Percentiles rank a stretch among this genome's conserved stretches.
Conservation (phyloP, 64 coral and sea anemone genomes). For the Actinia equina region DNA sequence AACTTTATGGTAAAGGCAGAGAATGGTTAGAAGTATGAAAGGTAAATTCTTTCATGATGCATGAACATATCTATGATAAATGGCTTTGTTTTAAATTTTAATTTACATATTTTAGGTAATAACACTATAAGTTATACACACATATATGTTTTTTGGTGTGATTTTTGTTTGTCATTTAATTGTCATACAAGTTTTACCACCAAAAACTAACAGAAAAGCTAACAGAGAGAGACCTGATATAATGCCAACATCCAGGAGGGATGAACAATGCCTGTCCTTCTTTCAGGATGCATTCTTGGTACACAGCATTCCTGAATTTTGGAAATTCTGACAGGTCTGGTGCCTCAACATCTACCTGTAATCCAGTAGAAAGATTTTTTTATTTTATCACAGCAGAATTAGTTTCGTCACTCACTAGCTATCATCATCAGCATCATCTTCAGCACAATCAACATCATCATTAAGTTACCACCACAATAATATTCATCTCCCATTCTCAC, state of each 20-base stretch:
- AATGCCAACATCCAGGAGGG: conserved; percentile 81
- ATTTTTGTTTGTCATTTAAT: no score
- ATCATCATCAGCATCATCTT: background rate
- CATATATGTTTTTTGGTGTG: no score
- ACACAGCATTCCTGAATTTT: conserved; percentile 59
- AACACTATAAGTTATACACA: no score
- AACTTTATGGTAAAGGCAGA: no score
- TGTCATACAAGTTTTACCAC: conserved; percentile 34
- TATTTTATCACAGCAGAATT: background rate
- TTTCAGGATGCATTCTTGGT: conserved; percentile 80
- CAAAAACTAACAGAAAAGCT: conserved; percentile 98
- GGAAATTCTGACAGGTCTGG: conserved; percentile 78
- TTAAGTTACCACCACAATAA: no score
- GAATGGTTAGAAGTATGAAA: no score
- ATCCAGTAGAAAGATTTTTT: background rate
- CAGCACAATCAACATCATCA: no score
- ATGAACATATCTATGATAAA: no score
- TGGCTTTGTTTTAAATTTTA: no score
- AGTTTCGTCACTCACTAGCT: background rate
- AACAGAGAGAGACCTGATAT: conserved; percentile 77
- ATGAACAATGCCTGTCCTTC: conserved; percentile 86
- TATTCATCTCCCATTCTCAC: no score
- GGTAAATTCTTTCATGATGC: no score
- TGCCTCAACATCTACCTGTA: conserved; percentile 84
- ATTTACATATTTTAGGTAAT: no score